phyloP scores from a whole-genome alignment of 2,113 vertebrate species.

The Urocitellus parryii region DNA sequence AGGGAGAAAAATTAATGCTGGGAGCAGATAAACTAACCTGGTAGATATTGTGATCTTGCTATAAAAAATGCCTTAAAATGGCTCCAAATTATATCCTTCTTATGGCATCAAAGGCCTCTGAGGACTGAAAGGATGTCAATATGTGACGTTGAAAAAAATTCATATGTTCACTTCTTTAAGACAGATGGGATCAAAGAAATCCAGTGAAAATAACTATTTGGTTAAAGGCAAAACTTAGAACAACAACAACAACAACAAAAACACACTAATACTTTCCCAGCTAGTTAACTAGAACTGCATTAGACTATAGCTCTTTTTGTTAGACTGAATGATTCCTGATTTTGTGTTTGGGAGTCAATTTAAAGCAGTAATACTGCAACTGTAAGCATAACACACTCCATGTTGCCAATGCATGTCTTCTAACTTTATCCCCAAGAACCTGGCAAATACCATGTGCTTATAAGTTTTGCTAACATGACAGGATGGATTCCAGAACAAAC shows the following conservation, averaged over 20 bases:
- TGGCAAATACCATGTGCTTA: neutral
- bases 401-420: neutral
- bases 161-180: neutral
- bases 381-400: fast-evolving
- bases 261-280: neutral
- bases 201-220: neutral
- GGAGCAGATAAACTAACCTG: neutral
- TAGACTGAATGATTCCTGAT: neutral
- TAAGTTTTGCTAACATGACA: neutral
- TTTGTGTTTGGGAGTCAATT: neutral
- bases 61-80: neutral
- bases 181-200: neutral
- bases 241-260: no score
- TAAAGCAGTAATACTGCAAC: neutral
- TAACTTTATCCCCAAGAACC: neutral
- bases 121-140: neutral
- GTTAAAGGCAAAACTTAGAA: neutral
- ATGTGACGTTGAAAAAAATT: neutral
- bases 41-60: neutral
- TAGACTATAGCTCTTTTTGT: neutral
- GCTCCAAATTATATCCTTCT: neutral
- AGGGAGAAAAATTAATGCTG: neutral
- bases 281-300: neutral
- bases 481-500: neutral
- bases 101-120: neutral